Percentiles rank a stretch among this genome's conserved stretches.
These are phyloP conservation scores for Canis aureus DNA, from an alignment of 2,113 vertebrate genomes.

Conservation along the genomic window DNA sequence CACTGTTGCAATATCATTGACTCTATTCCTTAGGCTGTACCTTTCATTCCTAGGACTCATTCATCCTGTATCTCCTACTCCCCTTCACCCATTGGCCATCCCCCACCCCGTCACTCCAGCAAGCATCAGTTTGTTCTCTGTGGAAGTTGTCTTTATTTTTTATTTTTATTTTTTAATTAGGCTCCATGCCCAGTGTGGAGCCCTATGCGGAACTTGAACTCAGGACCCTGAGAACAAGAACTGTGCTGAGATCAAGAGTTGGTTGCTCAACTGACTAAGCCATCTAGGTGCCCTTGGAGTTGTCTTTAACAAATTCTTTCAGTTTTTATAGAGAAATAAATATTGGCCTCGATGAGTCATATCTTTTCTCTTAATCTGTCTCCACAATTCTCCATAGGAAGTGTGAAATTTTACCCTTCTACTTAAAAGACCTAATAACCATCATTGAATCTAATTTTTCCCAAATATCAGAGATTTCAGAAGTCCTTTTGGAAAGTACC, in stretches of 20 bases:
- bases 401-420: neutral
- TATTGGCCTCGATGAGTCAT: neutral
- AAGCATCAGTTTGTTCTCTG: neutral
- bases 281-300: neutral
- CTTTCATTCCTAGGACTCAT: neutral
- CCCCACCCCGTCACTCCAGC: neutral
- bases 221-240: neutral
- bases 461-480: conserved; percentile 9
- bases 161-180: neutral
- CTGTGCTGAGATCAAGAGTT: neutral
- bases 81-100: neutral
- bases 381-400: neutral
- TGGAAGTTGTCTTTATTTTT: neutral
- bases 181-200: neutral
- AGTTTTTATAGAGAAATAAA: conserved; percentile 5
- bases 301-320: neutral
- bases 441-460: neutral
- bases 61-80: neutral
- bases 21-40: neutral
- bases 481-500: neutral
- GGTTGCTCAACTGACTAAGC: neutral
- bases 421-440: neutral
- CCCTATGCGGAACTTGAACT: neutral
- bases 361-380: neutral
- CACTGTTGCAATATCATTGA: neutral